These are phyloP conservation scores for Papilio polyxenes DNA, from an alignment of 1,140 invertebrate genomes.

Conservation along the genomic window DNA sequence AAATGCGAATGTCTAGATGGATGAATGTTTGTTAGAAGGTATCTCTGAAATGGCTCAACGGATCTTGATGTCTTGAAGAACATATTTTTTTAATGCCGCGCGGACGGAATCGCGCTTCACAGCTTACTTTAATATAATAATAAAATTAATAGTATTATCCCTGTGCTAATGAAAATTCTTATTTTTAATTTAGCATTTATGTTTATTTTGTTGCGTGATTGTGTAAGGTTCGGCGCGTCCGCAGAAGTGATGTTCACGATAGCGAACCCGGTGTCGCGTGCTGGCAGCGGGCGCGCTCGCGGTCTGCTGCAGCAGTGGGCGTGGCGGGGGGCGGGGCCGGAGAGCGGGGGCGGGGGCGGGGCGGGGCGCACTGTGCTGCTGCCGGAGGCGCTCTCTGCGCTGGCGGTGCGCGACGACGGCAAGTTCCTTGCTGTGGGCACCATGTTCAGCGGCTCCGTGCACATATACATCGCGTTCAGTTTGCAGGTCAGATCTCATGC, in stretches of 20 bases:
- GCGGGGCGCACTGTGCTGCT: slow-evolving; percentile 80
- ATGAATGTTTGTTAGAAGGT: too few relatives aligned
- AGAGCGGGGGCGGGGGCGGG: slow-evolving; percentile 42
- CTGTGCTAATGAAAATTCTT: too few relatives aligned
- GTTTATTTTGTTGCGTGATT: too few relatives aligned
- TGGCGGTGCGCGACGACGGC: slow-evolving; percentile 95
- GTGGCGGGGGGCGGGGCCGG: slow-evolving; percentile 81
- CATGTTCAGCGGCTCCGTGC: slow-evolving; percentile 94
- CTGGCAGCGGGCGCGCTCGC: slow-evolving; percentile 85
- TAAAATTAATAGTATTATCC: too few relatives aligned
- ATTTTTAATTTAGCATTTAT: too few relatives aligned
- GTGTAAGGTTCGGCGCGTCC: slow-evolving; percentile 84
- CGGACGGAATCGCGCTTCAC: too few relatives aligned
- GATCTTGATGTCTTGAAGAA: too few relatives aligned
- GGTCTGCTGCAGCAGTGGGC: slow-evolving; percentile 89
- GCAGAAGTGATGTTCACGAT: slow-evolving; percentile 89
- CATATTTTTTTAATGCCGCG: too few relatives aligned
- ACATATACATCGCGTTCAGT: slow-evolving; percentile 95
- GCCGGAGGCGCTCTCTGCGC: slow-evolving; percentile 89
- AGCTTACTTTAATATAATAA: too few relatives aligned
- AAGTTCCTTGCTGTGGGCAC: slow-evolving; percentile 95
- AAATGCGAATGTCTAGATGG: too few relatives aligned
- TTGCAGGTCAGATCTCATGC: slow-evolving; percentile 85
- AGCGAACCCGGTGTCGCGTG: slow-evolving; percentile 87
- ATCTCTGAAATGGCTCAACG: too few relatives aligned